Evolutionary conservation across 2,888 invertebrate genomes (phyloP), one percentile per base, ranked within the genome.

Genomic region (Patella depressa): DNA sequence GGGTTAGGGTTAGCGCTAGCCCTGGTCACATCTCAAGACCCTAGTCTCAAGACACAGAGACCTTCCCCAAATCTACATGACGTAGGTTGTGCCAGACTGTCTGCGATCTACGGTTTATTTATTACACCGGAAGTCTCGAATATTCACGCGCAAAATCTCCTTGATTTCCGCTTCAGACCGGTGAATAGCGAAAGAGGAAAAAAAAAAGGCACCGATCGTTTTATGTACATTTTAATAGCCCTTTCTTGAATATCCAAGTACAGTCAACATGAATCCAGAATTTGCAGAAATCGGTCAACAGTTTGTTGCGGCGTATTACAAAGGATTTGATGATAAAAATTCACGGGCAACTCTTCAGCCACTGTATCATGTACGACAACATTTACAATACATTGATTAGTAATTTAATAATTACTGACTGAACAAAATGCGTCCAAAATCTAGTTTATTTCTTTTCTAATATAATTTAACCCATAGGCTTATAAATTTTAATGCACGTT

Each of bases 231-330:
- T 45, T 45, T 45, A 9, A 45, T 45, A 45, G 45, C 9, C 45
- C 45, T 45, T 7, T 45, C 45, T 45, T 45, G 45, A 45, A 45
- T 45, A 12, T 34, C 34, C 69, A 54, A 53, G 45, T 15, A 59
- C 34, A 12, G 55, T 71, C 34, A 75, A 65, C 15, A 78, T 83
- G 78, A 81, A 81, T 72, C 81, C 79, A 0, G 70, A 78, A 57
- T 81, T 81, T 71, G 24, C 74, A 79, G 14, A 29, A 2, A 81
- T 83, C 34, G 82, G 81, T 53, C 70, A 79, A 75, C 72, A 75
- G 29, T 83, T 83, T 74, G 78, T 81, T 11, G 73, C 78, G 34
- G 71, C 72, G 3, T 83, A 81, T 75, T 83, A 83, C 75, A 24
- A 53, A 11, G 59, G 70, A 15, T 83, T 83, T 72, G 82, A 83